Percentiles rank a stretch among this genome's conserved stretches.
Evolutionary conservation across 2,797 vertebrate species (phyloP).

Genomic region (Pelodytes ibericus): DNA sequence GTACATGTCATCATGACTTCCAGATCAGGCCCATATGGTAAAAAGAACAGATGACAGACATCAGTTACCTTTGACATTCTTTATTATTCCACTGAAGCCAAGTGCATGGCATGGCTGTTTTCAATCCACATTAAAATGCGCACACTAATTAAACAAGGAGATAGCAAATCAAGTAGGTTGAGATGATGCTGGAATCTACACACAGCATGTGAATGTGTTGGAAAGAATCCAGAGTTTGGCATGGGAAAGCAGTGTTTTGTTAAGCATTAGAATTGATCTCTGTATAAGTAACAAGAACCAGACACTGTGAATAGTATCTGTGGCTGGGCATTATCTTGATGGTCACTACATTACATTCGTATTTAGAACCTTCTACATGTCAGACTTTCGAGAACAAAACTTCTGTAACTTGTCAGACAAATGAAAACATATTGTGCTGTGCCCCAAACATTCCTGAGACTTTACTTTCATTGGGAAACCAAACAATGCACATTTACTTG

Average conservation of each 20-base stretch:
- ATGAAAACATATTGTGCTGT: slow-evolving; percentile 47
- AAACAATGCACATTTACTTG: slow-evolving; percentile 65
- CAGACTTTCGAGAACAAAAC: slow-evolving; percentile 59
- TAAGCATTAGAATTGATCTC: slow-evolving; percentile 85
- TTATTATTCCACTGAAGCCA: slow-evolving; percentile 36
- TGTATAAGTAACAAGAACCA: slow-evolving; percentile 86
- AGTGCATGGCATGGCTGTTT: slow-evolving; percentile 42
- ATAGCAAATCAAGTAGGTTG: slow-evolving; percentile 64
- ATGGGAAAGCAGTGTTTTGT: slow-evolving; percentile 86
- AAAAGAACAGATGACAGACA: slow-evolving; percentile 25
- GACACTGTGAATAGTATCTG: slow-evolving; percentile 68
- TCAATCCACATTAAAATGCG: slow-evolving; percentile 31
- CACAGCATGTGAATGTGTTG: slow-evolving; percentile 81
- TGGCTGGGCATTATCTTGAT: slow-evolving; percentile 57
- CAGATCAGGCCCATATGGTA: slow-evolving; percentile 17
- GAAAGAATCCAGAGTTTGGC: slow-evolving; percentile 71
- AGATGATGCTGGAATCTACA: slow-evolving; percentile 75
- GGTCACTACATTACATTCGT: slow-evolving; percentile 56
- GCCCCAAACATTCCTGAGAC: slow-evolving; percentile 57
- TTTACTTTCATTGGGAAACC: slow-evolving; percentile 63
- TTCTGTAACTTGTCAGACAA: slow-evolving; percentile 57
- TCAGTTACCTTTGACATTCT: slow-evolving; percentile 19
- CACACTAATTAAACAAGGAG: slow-evolving; percentile 64
- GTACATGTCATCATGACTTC: not conserved
- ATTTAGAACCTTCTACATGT: slow-evolving; percentile 37